Evolutionary conservation across 1,140 invertebrate genomes (phyloP), one percentile per base, ranked within the genome.

Genomic region (Sminthurides bifidus): DNA sequence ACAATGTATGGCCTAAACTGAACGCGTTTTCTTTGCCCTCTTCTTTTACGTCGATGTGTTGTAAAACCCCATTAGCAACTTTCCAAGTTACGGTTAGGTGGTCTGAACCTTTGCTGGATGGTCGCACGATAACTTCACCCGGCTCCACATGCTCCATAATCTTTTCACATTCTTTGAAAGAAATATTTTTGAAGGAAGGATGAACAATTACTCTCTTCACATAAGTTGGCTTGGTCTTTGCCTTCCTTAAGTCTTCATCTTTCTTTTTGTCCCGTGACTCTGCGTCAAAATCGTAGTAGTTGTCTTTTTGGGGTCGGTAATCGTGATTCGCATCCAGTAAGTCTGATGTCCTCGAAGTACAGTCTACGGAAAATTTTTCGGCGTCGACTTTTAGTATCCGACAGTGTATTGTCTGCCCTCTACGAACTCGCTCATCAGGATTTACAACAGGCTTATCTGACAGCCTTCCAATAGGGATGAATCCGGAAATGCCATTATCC

Each of bases 21-120:
- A 98, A 98, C 0, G 84, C 84, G 69, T 98, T 97, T 66, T 92
- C 87, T 74, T 99, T 99, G 10, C 91, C 90, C 70, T 95, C 84
- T 73, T 99, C 96, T 24, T 81, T 74, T 0, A 99, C 82, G 68
- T 96, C 92, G 51, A 98, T 92, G 69, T 98, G 93, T 69, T 97
- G 92, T 68, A 87, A 88, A 55, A 98, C 85, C 15, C 83, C 83
- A 45, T 96, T 89, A 3, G 85, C 78, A 0, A 99, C 92, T 72
- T 98, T 98, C 95, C 94, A 99, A 0, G 94, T 97, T 0, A 96
- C 87, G 0, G 94, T 98, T 41, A 99, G 72, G 71, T 97, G 92
- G 71, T 98, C 89, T 1, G 82, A 79, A 38, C 92, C 93, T 76
- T 95, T 94, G 71, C 91, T 95, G 41, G 92, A 96, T 1, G 96